A percentile compares a stretch with the other conserved stretches of the same genome.
Evolutionary conservation across 35 echinoderm and acorn worm genomes (phyloP).

Genomic region (Hemicentrotus pulcherrimus): DNA sequence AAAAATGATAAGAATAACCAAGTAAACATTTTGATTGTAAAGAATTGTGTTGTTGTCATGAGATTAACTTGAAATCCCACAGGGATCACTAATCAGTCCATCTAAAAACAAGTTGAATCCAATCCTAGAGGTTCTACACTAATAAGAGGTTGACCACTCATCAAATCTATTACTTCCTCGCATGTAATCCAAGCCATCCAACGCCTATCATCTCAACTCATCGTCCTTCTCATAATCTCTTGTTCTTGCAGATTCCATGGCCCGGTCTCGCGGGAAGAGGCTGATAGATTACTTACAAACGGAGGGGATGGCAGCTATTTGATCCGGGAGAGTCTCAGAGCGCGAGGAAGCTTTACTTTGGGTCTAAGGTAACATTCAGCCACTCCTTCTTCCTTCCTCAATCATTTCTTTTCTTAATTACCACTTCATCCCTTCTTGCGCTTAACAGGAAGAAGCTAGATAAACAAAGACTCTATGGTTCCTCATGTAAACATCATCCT

Average conservation of each 20-base stretch:
- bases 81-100: background rate
- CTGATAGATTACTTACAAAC: conserved; percentile 74
- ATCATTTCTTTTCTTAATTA: background rate
- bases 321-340: conserved; percentile 87
- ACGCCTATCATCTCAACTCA: background rate
- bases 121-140: background rate
- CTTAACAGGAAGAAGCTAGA: background rate
- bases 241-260: conserved; percentile 82
- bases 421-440: background rate
- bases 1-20: background rate
- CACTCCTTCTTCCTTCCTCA: background rate
- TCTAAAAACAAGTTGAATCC: background rate
- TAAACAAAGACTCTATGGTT: background rate
- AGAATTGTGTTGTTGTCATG: background rate
- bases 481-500: background rate
- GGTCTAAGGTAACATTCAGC: conserved; percentile 77
- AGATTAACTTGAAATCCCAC: background rate
- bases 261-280: conserved; percentile 83
- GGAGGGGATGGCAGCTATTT: conserved; percentile 97
- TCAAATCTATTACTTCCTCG: conserved; percentile 21
- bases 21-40: background rate
- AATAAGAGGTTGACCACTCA: background rate
- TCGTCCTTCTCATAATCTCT: conserved; percentile 25
- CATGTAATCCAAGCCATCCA: background rate
- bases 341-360: conserved; percentile 88